These are phyloP conservation scores for Stenopsyche tienmushanensis DNA, from an alignment of 1,140 invertebrate species.

Conservation along the genomic window DNA sequence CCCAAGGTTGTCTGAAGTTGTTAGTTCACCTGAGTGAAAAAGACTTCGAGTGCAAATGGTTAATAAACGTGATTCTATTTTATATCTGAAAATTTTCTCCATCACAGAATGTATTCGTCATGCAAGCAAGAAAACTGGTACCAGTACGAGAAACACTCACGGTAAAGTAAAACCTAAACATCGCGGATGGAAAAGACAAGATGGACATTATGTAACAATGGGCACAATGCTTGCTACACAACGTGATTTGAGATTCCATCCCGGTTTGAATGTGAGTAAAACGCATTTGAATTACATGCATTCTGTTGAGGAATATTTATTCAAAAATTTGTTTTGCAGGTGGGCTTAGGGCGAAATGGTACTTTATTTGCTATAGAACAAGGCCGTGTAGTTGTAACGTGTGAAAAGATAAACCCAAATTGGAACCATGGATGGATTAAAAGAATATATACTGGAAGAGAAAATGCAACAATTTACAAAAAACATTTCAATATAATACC, in stretches of 20 bases:
- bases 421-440: constrained; percentile 70
- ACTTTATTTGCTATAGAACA: constrained; percentile 73
- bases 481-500: constrained; percentile 81
- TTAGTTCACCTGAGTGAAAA: too few species aligned
- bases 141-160: constrained; percentile 64
- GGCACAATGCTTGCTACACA: constrained; percentile 72
- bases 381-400: constrained; percentile 73
- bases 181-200: constrained; percentile 68
- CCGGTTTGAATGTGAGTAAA: constrained; percentile 72
- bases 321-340: constrained; percentile 55
- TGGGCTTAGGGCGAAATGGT: constrained; percentile 73
- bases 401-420: constrained; percentile 72
- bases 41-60: too few species aligned
- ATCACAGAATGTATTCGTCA: constrained; percentile 54
- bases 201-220: constrained; percentile 63
- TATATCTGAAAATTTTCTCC: background rate
- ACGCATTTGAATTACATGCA: background rate
- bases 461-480: constrained; percentile 70
- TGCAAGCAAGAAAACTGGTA: constrained; percentile 69
- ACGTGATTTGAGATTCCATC: constrained; percentile 69
- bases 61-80: background rate
- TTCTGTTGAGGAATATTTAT: too few species aligned
- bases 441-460: constrained; percentile 61
- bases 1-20: too few species aligned
- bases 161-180: constrained; percentile 68